Conservation (phyloP, 2,797 vertebrate species). For the Darevskia nairensis region DNA sequence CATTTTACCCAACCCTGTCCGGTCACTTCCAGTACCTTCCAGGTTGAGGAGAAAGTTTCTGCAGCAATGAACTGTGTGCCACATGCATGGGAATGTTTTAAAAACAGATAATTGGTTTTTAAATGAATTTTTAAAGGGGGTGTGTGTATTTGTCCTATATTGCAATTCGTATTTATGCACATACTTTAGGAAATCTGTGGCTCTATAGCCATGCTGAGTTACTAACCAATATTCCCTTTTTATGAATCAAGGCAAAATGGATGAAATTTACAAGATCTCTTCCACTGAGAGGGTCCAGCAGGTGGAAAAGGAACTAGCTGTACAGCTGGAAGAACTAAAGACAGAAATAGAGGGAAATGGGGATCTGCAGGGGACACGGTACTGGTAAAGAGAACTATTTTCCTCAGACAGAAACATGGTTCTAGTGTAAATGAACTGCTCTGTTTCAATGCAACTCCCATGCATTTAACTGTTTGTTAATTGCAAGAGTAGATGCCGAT, state of each 20-base stretch:
- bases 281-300: slow-evolving; percentile 79
- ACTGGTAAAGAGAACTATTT: slow-evolving; percentile 71
- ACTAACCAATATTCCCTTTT: neutral
- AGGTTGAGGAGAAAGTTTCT: neutral
- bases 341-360: slow-evolving; percentile 74
- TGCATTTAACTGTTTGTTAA: neutral
- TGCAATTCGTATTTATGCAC: neutral
- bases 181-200: neutral
- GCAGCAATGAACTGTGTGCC: neutral
- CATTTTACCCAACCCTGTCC: neutral
- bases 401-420: neutral
- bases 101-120: too few relatives aligned
- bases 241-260: slow-evolving; percentile 62
- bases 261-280: slow-evolving; percentile 73
- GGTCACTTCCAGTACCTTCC: neutral
- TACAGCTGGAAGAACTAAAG: slow-evolving; percentile 75
- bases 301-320: slow-evolving; percentile 79
- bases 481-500: neutral
- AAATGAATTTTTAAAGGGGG: too few relatives aligned
- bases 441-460: neutral
- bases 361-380: slow-evolving; percentile 37
- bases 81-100: too few relatives aligned
- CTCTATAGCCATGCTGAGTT: neutral
- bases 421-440: neutral
- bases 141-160: neutral